A percentile compares a stretch with the other conserved stretches of the same genome.
These are phyloP conservation scores for Druon quercuslanigerum DNA, from an alignment of 1,140 invertebrate genomes.

Conservation along the genomic window DNA sequence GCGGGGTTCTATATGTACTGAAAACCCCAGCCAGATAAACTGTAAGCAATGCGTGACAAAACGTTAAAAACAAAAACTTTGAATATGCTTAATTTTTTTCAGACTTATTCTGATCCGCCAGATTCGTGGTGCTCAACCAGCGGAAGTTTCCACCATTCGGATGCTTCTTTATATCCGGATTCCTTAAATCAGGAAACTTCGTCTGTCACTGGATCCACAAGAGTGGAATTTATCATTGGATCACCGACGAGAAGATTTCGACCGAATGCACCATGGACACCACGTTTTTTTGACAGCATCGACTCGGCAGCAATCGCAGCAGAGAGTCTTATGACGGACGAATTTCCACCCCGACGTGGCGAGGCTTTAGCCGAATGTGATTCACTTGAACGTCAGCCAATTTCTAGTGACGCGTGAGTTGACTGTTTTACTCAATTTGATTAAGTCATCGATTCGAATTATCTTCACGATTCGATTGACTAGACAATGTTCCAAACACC, in stretches of 20 bases:
- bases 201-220: conserved; percentile 65
- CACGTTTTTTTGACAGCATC: conserved; percentile 77
- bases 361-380: conserved; percentile 78
- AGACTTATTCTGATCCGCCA: conserved; percentile 68
- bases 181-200: conserved; percentile 68
- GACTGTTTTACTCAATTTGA: conserved; percentile 28
- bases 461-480: too few relatives aligned
- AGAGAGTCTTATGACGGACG: conserved; percentile 67
- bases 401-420: conserved; percentile 63
- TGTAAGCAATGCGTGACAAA: neutral
- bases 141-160: conserved; percentile 63
- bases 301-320: conserved; percentile 68
- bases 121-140: conserved; percentile 70
- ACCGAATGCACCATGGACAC: conserved; percentile 59
- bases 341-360: conserved; percentile 67
- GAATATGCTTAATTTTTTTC: conserved; percentile 26
- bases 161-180: conserved; percentile 71
- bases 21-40: neutral
- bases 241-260: conserved; percentile 67
- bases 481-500: conserved; percentile 4
- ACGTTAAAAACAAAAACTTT: conserved; percentile 6
- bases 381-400: conserved; percentile 73
- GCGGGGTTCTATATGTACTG: too few relatives aligned
- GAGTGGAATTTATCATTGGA: conserved; percentile 71
- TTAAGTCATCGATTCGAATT: conserved; percentile 27